These are phyloP conservation scores for Anneissia japonica DNA, from an alignment of 35 echinoderm and acorn worm species.

Conservation along the genomic window DNA sequence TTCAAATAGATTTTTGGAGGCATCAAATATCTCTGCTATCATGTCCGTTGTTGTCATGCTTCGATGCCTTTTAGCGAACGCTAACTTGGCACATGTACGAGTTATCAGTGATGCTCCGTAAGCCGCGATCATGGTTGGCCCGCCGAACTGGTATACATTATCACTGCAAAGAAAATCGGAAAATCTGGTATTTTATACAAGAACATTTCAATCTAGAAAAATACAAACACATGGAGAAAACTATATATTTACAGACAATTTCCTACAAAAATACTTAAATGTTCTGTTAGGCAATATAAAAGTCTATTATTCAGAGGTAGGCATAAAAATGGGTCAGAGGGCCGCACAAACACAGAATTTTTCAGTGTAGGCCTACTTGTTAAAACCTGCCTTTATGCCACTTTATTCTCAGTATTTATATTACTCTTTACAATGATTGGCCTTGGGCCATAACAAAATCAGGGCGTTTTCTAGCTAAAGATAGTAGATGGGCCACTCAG, in stretches of 20 bases:
- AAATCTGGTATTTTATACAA: background rate
- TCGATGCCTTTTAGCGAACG: slow-evolving; percentile 51
- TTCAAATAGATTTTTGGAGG: slow-evolving; percentile 59
- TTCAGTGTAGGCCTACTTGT: too few species aligned
- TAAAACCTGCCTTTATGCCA: too few species aligned
- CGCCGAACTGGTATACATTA: background rate
- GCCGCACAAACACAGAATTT: too few species aligned
- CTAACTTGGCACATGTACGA: slow-evolving; percentile 49
- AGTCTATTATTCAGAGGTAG: too few species aligned
- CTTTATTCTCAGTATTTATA: too few species aligned
- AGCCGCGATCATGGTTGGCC: slow-evolving; percentile 65
- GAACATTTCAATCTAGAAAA: background rate
- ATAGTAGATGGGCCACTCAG: too few species aligned
- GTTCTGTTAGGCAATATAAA: too few species aligned
- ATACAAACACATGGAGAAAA: background rate
- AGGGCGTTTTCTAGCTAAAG: too few species aligned
- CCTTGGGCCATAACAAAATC: too few species aligned
- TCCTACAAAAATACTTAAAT: background rate
- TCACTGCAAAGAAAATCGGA: background rate
- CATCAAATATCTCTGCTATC: slow-evolving; percentile 50
- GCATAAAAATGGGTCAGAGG: too few species aligned
- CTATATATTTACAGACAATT: background rate
- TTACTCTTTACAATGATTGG: too few species aligned
- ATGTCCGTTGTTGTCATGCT: slow-evolving; percentile 82
- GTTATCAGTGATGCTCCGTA: slow-evolving; percentile 85